These are phyloP conservation scores for Trachurus trachurus DNA, from an alignment of 2,797 vertebrate genomes.

Conservation along the genomic window DNA sequence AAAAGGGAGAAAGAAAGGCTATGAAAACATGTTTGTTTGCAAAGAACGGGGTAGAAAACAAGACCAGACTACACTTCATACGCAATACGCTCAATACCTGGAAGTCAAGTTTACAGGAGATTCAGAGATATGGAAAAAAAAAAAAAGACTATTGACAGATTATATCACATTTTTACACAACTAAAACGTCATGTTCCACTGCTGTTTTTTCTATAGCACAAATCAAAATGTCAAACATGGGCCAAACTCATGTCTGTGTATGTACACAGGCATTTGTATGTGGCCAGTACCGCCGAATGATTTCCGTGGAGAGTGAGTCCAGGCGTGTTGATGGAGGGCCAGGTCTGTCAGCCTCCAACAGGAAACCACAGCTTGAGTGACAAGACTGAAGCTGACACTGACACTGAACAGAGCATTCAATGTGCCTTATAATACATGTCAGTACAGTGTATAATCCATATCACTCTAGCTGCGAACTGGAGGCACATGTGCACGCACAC, in stretches of 20 bases:
- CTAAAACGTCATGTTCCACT: constrained; percentile 24
- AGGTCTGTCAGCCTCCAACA: constrained; percentile 63
- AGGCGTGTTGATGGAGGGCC: constrained; percentile 53
- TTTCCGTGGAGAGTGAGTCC: constrained; percentile 53
- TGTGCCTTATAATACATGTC: constrained; percentile 68
- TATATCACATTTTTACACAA: constrained; percentile 8
- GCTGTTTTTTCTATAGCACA: constrained; percentile 10
- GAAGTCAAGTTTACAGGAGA: constrained; percentile 8
- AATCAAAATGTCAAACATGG: constrained; percentile 14
- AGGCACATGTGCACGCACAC: constrained; percentile 27
- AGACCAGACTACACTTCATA: not conserved
- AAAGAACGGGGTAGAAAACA: constrained; percentile 6
- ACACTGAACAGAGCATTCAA: constrained; percentile 66
- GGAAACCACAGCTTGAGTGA: constrained; percentile 76
- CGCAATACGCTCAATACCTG: constrained; percentile 10
- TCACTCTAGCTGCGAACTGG: constrained; percentile 66
- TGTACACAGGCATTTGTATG: constrained; percentile 26
- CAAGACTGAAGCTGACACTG: constrained; percentile 71
- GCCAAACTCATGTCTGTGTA: constrained; percentile 30
- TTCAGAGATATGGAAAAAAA: not conserved
- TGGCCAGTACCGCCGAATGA: constrained; percentile 30
- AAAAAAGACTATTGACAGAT: not conserved
- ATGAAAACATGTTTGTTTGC: constrained; percentile 3
- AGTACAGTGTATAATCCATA: constrained; percentile 69
- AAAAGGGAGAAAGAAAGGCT: not conserved